Evolutionary conservation across 2,888 invertebrate species (phyloP).

Genomic region (Andrena haemorrhoa): DNA sequence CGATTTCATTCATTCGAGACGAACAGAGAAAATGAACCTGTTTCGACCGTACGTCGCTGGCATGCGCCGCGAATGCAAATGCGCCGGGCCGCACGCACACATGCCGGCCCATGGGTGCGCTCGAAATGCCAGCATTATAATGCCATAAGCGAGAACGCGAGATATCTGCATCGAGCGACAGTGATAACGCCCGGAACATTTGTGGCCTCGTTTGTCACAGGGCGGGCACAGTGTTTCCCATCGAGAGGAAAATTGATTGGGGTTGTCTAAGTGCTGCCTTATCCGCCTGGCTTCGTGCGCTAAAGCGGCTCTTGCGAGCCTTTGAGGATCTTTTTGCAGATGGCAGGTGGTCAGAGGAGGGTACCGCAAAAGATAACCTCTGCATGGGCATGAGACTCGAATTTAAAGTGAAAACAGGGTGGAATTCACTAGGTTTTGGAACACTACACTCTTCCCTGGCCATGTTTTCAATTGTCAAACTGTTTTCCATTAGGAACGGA

Average conservation of each 20-base stretch:
- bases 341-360: background rate
- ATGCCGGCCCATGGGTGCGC: conserved; percentile 32
- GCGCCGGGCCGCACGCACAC: conserved; percentile 23
- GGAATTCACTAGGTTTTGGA: no score
- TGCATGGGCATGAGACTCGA: no score
- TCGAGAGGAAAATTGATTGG: conserved; percentile 16
- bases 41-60: conserved; percentile 58
- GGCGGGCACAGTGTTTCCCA: conserved; percentile 20
- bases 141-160: conserved; percentile 35
- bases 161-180: conserved; percentile 61
- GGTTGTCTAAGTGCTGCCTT: conserved; percentile 14
- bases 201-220: conserved; percentile 67
- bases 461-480: background rate
- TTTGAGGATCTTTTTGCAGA: background rate
- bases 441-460: no score
- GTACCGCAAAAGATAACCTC: no score
- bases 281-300: conserved; percentile 4
- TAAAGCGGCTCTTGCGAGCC: background rate
- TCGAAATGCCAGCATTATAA: conserved; percentile 57
- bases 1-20: conserved; percentile 70
- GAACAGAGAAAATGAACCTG: conserved; percentile 69
- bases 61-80: conserved; percentile 64
- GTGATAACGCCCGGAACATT: conserved; percentile 71
- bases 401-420: no score
- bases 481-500: background rate